Evolutionary conservation across 2,888 invertebrate species (phyloP).

Genomic region (Synanthedon myopaeformis): DNA sequence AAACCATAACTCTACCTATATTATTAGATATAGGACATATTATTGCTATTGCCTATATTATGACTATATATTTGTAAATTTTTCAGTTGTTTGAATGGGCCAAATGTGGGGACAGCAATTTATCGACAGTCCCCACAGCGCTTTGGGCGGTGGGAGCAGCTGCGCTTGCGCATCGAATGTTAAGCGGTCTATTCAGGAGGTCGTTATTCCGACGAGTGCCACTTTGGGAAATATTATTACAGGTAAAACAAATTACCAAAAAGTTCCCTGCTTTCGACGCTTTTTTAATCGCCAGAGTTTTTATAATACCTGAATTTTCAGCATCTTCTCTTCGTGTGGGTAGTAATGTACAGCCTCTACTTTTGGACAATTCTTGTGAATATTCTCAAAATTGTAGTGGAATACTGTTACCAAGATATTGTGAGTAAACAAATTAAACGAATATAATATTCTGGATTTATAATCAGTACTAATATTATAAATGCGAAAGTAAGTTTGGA

Average conservation of each 20-base stretch:
- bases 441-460: no score
- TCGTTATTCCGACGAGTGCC: slow-evolving; percentile 53
- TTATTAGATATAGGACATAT: no score
- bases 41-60: no score
- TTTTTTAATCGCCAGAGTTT: no score
- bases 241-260: slow-evolving; percentile 17
- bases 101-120: slow-evolving; percentile 43
- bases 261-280: no score
- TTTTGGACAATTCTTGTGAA: slow-evolving; percentile 48
- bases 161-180: slow-evolving; percentile 40
- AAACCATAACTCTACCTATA: no score
- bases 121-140: slow-evolving; percentile 43
- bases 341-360: slow-evolving; percentile 57
- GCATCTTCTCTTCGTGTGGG: slow-evolving; percentile 56
- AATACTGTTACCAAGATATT: slow-evolving; percentile 26
- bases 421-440: no score
- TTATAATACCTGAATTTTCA: slow-evolving; percentile 15
- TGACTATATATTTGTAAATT: neutral
- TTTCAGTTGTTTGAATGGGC: slow-evolving; percentile 42
- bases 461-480: no score
- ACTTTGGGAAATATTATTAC: slow-evolving; percentile 49
- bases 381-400: slow-evolving; percentile 34
- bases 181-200: slow-evolving; percentile 40
- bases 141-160: slow-evolving; percentile 50
- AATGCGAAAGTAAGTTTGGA: no score